These are phyloP conservation scores for Trachelus iudaicus DNA, from an alignment of 2,888 invertebrate genomes.

Conservation along the genomic window DNA sequence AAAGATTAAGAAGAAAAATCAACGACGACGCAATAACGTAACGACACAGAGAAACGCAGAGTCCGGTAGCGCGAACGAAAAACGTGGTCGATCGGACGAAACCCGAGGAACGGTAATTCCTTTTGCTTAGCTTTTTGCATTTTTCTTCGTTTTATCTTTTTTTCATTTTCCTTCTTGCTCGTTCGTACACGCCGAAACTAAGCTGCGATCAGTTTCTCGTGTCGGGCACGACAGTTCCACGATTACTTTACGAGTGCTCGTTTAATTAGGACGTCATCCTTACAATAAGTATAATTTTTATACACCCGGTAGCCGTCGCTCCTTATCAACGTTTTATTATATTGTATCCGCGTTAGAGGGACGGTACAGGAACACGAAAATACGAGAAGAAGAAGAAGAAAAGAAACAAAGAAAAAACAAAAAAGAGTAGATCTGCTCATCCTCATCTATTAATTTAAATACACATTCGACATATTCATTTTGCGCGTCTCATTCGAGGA, in stretches of 20 bases:
- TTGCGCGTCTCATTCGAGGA: slow-evolving; percentile 38
- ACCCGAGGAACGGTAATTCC: not conserved
- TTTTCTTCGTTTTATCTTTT: not conserved
- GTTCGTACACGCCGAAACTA: not conserved
- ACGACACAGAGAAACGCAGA: too few species aligned
- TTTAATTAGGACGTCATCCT: slow-evolving; percentile 19
- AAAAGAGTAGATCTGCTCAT: slow-evolving; percentile 55
- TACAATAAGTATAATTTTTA: slow-evolving; percentile 34
- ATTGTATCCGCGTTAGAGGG: slow-evolving; percentile 12
- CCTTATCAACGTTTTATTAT: slow-evolving; percentile 26
- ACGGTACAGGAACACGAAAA: not conserved
- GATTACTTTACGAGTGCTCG: slow-evolving; percentile 57
- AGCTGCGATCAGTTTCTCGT: not conserved
- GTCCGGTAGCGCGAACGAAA: not conserved
- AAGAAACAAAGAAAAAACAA: too few species aligned
- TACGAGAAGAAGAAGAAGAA: slow-evolving; percentile 17
- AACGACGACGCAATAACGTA: slow-evolving; percentile 7
- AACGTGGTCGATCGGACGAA: not conserved
- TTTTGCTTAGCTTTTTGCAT: not conserved
- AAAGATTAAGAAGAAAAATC: slow-evolving; percentile 5
- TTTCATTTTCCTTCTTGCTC: not conserved
- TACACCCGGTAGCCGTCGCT: slow-evolving; percentile 27
- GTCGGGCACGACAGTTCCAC: slow-evolving; percentile 25
- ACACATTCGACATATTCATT: slow-evolving; percentile 39
- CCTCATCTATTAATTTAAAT: slow-evolving; percentile 45